phyloP scores from a whole-genome alignment of 2,797 vertebrate species.

The Brotula barbata region DNA sequence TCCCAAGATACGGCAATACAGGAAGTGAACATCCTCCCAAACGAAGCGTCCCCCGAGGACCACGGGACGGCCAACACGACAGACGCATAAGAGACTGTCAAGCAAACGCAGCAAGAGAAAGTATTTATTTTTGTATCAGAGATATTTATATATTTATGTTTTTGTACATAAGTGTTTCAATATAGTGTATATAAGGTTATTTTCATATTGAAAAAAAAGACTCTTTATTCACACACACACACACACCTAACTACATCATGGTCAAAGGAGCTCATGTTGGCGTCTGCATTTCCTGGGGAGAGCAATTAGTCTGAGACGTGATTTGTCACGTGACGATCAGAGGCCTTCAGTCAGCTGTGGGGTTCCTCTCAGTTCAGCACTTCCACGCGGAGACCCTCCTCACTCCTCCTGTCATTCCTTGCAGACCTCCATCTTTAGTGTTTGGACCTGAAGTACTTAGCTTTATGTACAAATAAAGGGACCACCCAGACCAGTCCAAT shows the following conservation, averaged over 20 bases:
- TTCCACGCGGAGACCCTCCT: conserved; percentile 43
- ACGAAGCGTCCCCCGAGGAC: conserved; percentile 54
- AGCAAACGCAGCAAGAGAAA: conserved; percentile 66
- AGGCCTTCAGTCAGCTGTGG: conserved; percentile 9
- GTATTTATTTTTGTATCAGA: conserved; percentile 99
- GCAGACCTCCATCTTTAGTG: conserved; percentile 30
- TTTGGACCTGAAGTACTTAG: conserved; percentile 46
- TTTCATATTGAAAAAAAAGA: conserved; percentile 79
- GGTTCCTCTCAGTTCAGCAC: conserved; percentile 59
- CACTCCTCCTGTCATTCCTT: conserved; percentile 46
- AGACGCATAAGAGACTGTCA: conserved; percentile 72
- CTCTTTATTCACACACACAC: conserved; percentile 50
- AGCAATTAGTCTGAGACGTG: conserved; percentile 23
- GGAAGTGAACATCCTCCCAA: conserved; percentile 72
- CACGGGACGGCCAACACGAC: conserved; percentile 54
- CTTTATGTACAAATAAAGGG: conserved; percentile 61
- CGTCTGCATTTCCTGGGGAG: conserved; percentile 49
- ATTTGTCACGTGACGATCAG: conserved; percentile 42
- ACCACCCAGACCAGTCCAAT: conserved; percentile 44
- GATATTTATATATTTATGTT: conserved; percentile 99
- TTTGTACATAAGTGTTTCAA: conserved; percentile 93
- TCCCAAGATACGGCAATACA: conserved; percentile 65
- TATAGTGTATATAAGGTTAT: conserved; percentile 81
- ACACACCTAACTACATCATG: conserved; percentile 38
- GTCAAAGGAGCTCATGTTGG: conserved; percentile 54